Evolutionary conservation across 2,888 invertebrate species (phyloP).

Genomic region (Sylvicola cinctus): DNA sequence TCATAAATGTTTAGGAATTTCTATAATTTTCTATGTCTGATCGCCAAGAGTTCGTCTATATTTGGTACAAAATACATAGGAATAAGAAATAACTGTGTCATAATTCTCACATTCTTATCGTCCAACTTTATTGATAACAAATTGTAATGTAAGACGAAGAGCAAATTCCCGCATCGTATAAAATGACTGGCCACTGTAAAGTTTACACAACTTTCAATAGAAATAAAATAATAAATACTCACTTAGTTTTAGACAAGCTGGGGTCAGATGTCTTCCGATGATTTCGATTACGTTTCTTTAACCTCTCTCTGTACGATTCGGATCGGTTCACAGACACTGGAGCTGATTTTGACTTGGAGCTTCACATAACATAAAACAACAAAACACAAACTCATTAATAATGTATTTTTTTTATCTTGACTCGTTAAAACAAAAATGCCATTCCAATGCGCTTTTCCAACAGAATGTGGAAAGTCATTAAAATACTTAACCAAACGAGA

Average conservation of each 20-base stretch:
- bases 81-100: too few species aligned
- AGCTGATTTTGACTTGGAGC: slow-evolving; percentile 18
- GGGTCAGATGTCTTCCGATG: slow-evolving; percentile 65
- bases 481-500: too few species aligned
- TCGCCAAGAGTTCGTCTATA: too few species aligned
- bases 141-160: too few species aligned
- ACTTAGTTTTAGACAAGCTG: slow-evolving; percentile 47
- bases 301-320: slow-evolving; percentile 50
- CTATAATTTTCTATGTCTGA: too few species aligned
- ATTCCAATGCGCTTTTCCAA: neutral
- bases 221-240: slow-evolving; percentile 18
- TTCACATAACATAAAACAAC: slow-evolving; percentile 4
- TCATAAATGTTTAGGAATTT: too few species aligned
- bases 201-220: too few species aligned
- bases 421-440: neutral
- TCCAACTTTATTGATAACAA: too few species aligned
- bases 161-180: too few species aligned
- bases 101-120: too few species aligned
- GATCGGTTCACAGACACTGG: slow-evolving; percentile 37
- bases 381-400: slow-evolving; percentile 1
- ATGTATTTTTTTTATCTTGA: neutral
- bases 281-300: slow-evolving; percentile 40
- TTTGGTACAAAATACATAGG: too few species aligned
- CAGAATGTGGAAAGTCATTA: neutral
- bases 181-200: too few species aligned